Conservation (phyloP, 2,797 vertebrate genomes). For the Pogonophryne albipinna region DNA sequence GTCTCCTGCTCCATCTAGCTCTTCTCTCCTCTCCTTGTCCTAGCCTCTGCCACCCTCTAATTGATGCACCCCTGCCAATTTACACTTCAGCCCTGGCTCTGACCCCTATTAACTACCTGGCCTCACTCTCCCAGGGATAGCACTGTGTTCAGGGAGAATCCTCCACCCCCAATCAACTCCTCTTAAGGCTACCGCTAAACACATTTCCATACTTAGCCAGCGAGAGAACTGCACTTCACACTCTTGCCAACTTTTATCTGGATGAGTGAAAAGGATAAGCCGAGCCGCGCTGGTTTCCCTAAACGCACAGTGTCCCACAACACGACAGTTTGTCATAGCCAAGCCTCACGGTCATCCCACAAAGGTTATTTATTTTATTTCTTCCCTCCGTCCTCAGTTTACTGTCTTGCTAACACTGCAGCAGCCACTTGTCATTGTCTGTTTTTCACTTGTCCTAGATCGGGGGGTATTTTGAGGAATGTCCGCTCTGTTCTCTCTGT, state of each 20-base stretch:
- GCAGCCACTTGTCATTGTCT: constrained; percentile 80
- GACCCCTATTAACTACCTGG: constrained; percentile 90
- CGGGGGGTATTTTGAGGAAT: constrained; percentile 81
- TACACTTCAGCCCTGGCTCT: constrained; percentile 87
- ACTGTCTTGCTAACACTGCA: constrained; percentile 71
- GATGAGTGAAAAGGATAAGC: constrained; percentile 64
- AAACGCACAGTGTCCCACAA: constrained; percentile 36
- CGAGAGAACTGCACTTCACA: constrained; percentile 55
- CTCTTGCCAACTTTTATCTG: constrained; percentile 74
- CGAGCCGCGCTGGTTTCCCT: constrained; percentile 34
- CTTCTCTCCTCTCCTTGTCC: constrained; percentile 82
- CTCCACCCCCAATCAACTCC: constrained; percentile 81
- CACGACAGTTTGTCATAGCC: constrained; percentile 57
- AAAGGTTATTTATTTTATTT: constrained; percentile 68
- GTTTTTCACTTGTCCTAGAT: constrained; percentile 79
- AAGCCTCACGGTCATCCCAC: constrained; percentile 66
- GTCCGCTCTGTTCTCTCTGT: constrained; percentile 72
- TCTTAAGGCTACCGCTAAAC: constrained; percentile 80
- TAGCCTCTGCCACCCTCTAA: constrained; percentile 87
- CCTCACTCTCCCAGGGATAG: constrained; percentile 85
- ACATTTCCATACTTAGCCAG: constrained; percentile 76
- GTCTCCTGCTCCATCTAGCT: constrained; percentile 77
- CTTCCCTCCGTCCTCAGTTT: constrained; percentile 64
- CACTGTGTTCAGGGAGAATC: constrained; percentile 82
- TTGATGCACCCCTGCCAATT: constrained; percentile 90